Base-by-base conservation (phyloP, 2,797 vertebrate genomes). In the Poecilia wingei region DNA sequence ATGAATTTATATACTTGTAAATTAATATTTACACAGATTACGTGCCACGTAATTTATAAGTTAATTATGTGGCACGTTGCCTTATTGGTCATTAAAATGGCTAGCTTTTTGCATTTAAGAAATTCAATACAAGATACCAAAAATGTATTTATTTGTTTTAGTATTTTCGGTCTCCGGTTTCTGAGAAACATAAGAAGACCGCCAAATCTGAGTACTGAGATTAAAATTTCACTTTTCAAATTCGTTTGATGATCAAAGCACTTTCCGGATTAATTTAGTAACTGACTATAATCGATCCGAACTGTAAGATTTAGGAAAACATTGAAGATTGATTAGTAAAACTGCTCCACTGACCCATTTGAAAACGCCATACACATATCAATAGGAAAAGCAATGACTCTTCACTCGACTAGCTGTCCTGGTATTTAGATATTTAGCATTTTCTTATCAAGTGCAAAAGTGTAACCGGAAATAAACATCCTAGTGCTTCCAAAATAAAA, bases 321-420 rank as follows among this genome's bases (percentile, higher is more conserved):
- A 64, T 64, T 16, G 33, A 41, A 20, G 8, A 22, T 41, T 2
- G 64, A 68, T 68, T 68, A 41, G 64, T 41, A 41, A 10, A 9
- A 68, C 64, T 68, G 64, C 33, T 68, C 64, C 18, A 41, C 59
- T 91, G 86, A 91, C 86, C 89, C 66, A 88, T 5, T 79, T 91
- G 77, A 71, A 74, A 33, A 41, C 77, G 9, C 70, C 75, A 78
- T 3, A 73, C 74, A 79, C 22, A 3, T 3, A 9, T 33, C 31
- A 31, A 61, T 33, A 33, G 14, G 31, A 61, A 18, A 61, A 61
- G 57, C 57, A 33, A 3, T 36, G 6, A 68, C 74, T 93, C 91
- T 78, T 1, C 0, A 3, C 12, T 93, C 77, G 69, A 88, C 8
- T 88, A 4, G 0, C 78, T 79, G 69, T 72, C 80, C 92, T 89